Percentiles rank a stretch among this genome's conserved stretches.
Evolutionary conservation across 1,140 invertebrate genomes (phyloP).

Genomic region (Dinoponera quadriceps): DNA sequence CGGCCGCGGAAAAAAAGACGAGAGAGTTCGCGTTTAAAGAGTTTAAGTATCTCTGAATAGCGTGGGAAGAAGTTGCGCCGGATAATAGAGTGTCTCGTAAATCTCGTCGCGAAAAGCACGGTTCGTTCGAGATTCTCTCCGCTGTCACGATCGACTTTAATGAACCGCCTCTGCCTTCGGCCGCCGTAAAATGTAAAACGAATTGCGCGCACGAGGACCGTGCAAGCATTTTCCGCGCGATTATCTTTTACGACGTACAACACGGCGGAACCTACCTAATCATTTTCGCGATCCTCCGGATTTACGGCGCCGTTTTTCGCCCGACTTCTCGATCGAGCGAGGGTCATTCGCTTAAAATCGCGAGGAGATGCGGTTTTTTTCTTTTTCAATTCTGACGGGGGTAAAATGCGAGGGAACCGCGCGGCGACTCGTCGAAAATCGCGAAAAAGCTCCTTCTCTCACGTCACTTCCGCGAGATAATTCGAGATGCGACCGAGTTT

Average conservation of each 20-base stretch:
- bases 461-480: neutral
- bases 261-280: too few species aligned
- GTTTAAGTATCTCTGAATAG: conserved; percentile 45
- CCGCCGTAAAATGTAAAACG: neutral
- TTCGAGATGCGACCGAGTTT: neutral
- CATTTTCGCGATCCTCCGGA: too few species aligned
- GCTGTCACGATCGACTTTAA: neutral
- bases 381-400: neutral
- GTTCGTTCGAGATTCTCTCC: conserved; percentile 9
- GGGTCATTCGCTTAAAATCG: too few species aligned
- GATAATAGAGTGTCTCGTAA: neutral
- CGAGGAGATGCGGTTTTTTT: neutral
- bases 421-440: neutral
- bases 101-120: conserved; percentile 8
- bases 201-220: neutral
- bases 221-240: neutral
- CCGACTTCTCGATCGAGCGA: too few species aligned
- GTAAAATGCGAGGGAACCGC: neutral
- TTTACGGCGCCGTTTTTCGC: too few species aligned
- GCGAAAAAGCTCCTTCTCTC: neutral
- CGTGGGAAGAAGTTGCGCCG: neutral
- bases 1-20: neutral
- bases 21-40: conserved; percentile 22
- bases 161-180: neutral
- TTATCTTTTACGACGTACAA: too few species aligned